These are phyloP conservation scores for Apamea crenata DNA, from an alignment of 2,888 invertebrate species.

Conservation along the genomic window DNA sequence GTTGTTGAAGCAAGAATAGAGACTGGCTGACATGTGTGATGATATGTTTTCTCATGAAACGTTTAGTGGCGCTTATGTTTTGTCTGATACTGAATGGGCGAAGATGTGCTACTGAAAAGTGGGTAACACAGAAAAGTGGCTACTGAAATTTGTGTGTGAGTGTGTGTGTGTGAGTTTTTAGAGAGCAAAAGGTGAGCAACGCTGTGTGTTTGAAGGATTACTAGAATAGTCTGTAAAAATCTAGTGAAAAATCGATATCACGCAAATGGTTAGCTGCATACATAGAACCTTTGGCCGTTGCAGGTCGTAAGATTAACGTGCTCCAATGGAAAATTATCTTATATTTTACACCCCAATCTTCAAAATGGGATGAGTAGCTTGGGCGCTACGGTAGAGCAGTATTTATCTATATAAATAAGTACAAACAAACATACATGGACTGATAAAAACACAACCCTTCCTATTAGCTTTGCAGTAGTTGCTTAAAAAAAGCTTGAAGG, in stretches of 20 bases:
- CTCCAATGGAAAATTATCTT: not conserved
- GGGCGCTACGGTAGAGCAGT: not conserved
- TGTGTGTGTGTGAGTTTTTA: not conserved
- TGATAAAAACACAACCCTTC: not conserved
- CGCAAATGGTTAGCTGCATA: not conserved
- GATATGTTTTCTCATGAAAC: conserved; percentile 15
- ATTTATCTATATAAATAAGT: not conserved
- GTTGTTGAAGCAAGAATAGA: conserved; percentile 14
- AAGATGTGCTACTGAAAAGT: not conserved
- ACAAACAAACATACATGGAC: not conserved
- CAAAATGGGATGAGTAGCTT: not conserved
- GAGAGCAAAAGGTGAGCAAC: not conserved
- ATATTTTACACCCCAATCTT: not conserved
- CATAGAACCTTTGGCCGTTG: not conserved
- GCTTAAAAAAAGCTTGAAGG: not conserved
- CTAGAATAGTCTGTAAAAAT: not conserved
- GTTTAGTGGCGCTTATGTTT: not conserved
- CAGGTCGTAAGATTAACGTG: not conserved
- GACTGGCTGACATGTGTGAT: not conserved
- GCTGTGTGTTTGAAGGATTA: not conserved
- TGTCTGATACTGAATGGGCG: not conserved
- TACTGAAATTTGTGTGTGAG: not conserved
- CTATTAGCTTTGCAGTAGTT: not conserved
- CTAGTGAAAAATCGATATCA: not conserved
- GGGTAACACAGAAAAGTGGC: not conserved